These are phyloP conservation scores for Rhadina sibilatrix DNA, from an alignment of 2,113 vertebrate species.

Conservation along the genomic window DNA sequence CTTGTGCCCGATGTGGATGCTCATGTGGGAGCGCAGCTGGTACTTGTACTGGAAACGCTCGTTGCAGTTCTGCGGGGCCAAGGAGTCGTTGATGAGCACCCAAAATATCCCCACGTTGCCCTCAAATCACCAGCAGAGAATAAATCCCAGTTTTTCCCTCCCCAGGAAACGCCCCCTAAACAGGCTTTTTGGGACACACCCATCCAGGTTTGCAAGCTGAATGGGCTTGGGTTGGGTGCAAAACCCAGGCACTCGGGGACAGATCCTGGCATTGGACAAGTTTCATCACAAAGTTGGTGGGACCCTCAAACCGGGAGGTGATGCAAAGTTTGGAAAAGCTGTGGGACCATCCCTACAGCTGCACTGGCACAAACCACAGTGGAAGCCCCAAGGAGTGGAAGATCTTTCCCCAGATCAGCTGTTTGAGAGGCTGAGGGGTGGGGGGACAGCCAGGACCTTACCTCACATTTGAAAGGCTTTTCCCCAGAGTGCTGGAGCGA, in stretches of 20 bases:
- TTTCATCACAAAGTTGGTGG: not conserved
- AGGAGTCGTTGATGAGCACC: not conserved
- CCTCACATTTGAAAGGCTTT: constrained; percentile 97
- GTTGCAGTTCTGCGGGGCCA: constrained; percentile 81
- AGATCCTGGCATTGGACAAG: not conserved
- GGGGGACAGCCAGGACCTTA: not conserved
- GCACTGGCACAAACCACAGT: not conserved
- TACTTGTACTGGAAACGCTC: constrained; percentile 90
- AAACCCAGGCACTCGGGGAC: not conserved
- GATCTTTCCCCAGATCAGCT: not conserved
- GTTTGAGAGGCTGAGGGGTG: accelerated
- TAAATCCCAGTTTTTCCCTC: accelerated
- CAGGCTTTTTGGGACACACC: accelerated
- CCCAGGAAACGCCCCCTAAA: not conserved
- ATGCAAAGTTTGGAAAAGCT: not conserved
- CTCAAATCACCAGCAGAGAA: not conserved
- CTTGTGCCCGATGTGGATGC: constrained; percentile 84
- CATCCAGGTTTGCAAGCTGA: not conserved
- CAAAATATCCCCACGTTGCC: not conserved
- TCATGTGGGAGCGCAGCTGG: constrained; percentile 84
- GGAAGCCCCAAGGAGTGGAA: not conserved
- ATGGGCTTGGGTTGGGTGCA: not conserved
- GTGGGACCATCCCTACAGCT: not conserved
- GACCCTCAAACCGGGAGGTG: not conserved
- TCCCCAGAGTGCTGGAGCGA: constrained; percentile 95